phyloP scores from a whole-genome alignment of 2,888 invertebrate genomes.

The Augochlorella aurata region DNA sequence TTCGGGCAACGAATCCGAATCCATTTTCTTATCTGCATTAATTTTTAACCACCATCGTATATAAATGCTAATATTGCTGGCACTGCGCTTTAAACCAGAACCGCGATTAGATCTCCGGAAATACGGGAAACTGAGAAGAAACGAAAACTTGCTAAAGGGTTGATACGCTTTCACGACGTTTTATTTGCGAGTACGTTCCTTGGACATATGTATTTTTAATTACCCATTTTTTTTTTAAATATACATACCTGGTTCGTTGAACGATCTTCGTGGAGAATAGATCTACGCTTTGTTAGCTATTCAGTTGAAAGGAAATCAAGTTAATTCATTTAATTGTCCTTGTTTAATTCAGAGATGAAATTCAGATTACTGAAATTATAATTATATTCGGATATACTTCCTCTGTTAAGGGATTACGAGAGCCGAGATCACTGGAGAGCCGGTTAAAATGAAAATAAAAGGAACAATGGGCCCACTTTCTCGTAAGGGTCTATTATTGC shows the following conservation, averaged over 20 bases:
- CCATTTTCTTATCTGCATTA: slow-evolving; percentile 4
- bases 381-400: not conserved
- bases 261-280: not conserved
- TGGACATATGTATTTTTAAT: not conserved
- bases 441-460: not conserved
- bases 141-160: not conserved
- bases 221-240: not conserved
- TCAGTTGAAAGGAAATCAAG: not conserved
- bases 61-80: not conserved
- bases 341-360: not conserved
- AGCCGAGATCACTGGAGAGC: not conserved
- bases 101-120: not conserved
- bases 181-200: not conserved
- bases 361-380: slow-evolving; percentile 1
- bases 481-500: slow-evolving; percentile 2
- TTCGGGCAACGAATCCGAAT: slow-evolving; percentile 5
- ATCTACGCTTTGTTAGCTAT: not conserved
- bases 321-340: not conserved
- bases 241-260: not conserved
- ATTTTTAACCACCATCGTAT: slow-evolving; percentile 5
- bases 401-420: not conserved
- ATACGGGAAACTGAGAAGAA: not conserved
- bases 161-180: not conserved
- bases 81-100: not conserved
- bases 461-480: slow-evolving; percentile 6